Conservation (phyloP, 37 sponge, comb jelly and placozoan species). For the Oscarella lobularis region DNA sequence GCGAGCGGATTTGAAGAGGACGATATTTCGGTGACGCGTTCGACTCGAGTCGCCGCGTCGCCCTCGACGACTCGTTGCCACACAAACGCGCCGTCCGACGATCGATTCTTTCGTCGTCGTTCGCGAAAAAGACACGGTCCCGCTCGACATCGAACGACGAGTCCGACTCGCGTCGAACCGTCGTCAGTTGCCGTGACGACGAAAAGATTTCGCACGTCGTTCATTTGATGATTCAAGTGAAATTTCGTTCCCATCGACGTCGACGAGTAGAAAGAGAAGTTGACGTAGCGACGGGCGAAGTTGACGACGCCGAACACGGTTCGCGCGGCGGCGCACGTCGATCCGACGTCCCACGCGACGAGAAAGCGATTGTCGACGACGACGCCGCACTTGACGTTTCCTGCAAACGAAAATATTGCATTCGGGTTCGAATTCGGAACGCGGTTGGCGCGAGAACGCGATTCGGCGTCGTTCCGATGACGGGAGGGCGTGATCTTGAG, state of each 20-base stretch:
- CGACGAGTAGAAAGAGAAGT: background rate
- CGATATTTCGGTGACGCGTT: background rate
- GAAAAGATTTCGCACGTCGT: background rate
- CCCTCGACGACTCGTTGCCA: background rate
- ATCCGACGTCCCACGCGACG: too few species aligned
- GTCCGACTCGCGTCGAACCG: background rate
- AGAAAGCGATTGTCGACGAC: too few species aligned
- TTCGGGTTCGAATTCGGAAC: too few species aligned
- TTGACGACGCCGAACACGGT: background rate
- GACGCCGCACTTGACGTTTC: too few species aligned
- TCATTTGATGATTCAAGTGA: background rate
- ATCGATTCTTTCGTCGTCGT: background rate
- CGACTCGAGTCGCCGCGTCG: background rate
- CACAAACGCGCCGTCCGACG: background rate
- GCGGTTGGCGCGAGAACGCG: too few species aligned
- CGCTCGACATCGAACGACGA: background rate
- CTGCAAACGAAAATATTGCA: too few species aligned
- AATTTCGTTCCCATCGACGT: background rate
- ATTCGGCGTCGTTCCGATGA: too few species aligned
- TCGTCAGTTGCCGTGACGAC: background rate
- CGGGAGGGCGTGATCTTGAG: too few species aligned
- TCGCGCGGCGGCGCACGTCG: too few species aligned
- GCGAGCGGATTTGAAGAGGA: background rate
- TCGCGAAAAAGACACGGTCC: background rate
- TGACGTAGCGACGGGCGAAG: background rate